Percentiles rank a stretch among this genome's conserved stretches.
These are phyloP conservation scores for Thamnophis elegans DNA, from an alignment of 2,797 vertebrate species.

Conservation along the genomic window DNA sequence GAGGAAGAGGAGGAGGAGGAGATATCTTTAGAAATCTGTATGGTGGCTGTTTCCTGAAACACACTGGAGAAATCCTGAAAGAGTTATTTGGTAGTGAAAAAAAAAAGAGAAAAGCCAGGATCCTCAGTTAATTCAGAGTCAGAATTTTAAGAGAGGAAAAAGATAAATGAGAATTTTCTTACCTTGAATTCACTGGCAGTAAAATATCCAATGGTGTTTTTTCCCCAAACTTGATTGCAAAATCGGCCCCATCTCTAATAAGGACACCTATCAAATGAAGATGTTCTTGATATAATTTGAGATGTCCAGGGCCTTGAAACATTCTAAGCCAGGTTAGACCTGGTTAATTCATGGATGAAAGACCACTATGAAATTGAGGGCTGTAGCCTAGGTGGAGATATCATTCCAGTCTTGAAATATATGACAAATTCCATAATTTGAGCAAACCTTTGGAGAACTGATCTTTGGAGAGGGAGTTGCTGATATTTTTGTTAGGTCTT, in stretches of 20 bases:
- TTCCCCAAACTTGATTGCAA: too few species aligned
- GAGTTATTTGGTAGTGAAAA: background rate
- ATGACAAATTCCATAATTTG: background rate
- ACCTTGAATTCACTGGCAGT: background rate
- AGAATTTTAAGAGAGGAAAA: background rate
- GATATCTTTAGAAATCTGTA: background rate
- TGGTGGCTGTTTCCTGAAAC: background rate
- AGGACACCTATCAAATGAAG: background rate
- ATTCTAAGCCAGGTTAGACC: background rate
- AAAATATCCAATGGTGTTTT: background rate
- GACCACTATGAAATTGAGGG: background rate
- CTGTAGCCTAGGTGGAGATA: background rate
- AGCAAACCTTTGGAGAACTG: background rate
- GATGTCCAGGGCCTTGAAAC: background rate
- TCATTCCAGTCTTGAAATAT: background rate
- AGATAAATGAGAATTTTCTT: background rate
- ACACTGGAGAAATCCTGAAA: background rate
- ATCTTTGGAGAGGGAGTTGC: background rate
- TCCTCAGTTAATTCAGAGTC: background rate
- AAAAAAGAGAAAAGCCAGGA: background rate
- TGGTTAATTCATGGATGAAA: background rate
- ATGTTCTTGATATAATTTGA: background rate
- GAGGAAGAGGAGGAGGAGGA: background rate
- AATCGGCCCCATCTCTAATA: background rate
- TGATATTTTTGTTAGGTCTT: background rate